Evolutionary conservation across 2,113 vertebrate species (phyloP), one percentile per base, ranked within the genome.

Genomic region (Phalacrocorax aristotelis): DNA sequence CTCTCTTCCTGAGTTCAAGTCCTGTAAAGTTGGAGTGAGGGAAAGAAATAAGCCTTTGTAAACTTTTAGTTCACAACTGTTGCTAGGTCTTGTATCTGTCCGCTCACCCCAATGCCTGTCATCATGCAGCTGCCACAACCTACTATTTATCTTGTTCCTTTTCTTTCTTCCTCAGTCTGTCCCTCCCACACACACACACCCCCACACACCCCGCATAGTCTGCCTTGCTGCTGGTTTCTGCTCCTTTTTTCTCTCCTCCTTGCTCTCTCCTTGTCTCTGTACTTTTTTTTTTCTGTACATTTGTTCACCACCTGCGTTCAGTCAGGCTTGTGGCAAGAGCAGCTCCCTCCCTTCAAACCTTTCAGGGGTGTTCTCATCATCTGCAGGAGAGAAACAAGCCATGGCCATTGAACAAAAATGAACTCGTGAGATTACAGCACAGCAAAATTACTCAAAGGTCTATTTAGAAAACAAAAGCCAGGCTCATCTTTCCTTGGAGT

Each of bases 1-100:
- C 65, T 55, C 83, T 92, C 74, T 95, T 96, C 83, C 95, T 91
- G 91, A 94, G 81, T 93, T 96, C 93, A 93, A 93, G 68, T 83
- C 70, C 88, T 89, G 75, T 95, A 91, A 95, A 93, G 86, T 72
- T 83, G 88, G 81, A 96, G 77, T 92, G 64, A 38, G 0, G 91
- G 87, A 83, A 96, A 95, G 52, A 83, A 92, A 91, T 65, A 60
- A 93, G 90, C 64, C 85, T 96, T 94, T 92, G 85, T 94, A 83
- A 94, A 93, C 81, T 83, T 93, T 34, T 26, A 64, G 91, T 89
- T 96, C 90, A 62, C 90, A 84, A 81, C 86, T 80, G 48, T 58
- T 91, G 82, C 83, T 93, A 89, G 55, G 65, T 89, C 87, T 96
- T 92, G 85, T 81, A 81, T 97, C 66, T 93, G 55, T 86, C 90